Conservation (phyloP, 2,888 invertebrate species). For the Lampropteryx suffumata region DNA sequence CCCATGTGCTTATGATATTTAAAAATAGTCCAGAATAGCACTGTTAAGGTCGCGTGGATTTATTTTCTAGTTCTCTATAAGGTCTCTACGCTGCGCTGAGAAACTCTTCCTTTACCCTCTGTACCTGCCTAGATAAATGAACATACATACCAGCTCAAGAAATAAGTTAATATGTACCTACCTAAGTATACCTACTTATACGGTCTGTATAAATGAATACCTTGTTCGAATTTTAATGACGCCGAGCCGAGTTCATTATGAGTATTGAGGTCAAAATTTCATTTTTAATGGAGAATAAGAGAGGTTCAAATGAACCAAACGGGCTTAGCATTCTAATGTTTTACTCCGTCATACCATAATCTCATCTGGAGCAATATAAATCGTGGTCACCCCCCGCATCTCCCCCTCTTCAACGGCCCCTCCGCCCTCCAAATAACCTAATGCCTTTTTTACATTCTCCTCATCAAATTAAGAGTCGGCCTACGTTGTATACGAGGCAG, state of each 20-base stretch:
- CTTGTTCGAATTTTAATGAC: constrained; percentile 23
- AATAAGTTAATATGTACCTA: too few relatives aligned
- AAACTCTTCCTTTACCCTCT: too few relatives aligned
- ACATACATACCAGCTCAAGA: too few relatives aligned
- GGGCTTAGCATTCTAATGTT: constrained; percentile 50
- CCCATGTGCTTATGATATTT: too few relatives aligned
- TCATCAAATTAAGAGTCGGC: constrained; percentile 68
- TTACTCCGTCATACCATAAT: constrained; percentile 57
- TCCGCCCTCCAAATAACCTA: constrained; percentile 53
- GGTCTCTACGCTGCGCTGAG: too few relatives aligned
- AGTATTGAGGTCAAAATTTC: constrained; percentile 33
- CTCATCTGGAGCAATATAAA: constrained; percentile 62
- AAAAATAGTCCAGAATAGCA: too few relatives aligned
- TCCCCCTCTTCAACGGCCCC: constrained; percentile 17
- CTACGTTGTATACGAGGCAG: constrained; percentile 59
- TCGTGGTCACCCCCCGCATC: constrained; percentile 43
- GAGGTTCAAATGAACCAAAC: constrained; percentile 38
- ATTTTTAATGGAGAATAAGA: constrained; percentile 30
- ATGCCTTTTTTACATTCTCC: constrained; percentile 66
- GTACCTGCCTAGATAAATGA: too few relatives aligned
- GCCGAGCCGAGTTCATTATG: constrained; percentile 24
- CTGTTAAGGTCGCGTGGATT: too few relatives aligned
- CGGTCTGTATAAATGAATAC: constrained; percentile 21
- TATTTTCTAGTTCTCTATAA: too few relatives aligned
- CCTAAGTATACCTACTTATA: too few relatives aligned